phyloP scores from a whole-genome alignment of 1,140 invertebrate species.

The Heliothis subflexa region DNA sequence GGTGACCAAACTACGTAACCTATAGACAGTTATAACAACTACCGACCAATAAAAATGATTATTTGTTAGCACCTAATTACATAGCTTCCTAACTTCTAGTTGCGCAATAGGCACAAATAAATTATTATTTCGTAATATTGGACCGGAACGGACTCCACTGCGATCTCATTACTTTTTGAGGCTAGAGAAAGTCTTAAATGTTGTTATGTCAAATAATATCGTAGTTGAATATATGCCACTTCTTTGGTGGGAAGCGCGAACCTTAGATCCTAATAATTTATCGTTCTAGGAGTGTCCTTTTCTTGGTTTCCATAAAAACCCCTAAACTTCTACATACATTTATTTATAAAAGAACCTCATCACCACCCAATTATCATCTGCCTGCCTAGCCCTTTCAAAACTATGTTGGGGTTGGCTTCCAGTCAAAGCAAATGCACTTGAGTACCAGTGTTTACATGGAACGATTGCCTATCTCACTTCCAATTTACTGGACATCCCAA shows the following conservation, averaged over 20 bases:
- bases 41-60: background rate
- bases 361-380: no score
- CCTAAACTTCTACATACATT: no score
- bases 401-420: no score
- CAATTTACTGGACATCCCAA: no score
- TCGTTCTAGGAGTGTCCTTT: background rate
- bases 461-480: no score
- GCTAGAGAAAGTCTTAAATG: conserved; percentile 14
- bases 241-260: no score
- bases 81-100: background rate
- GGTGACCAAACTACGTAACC: background rate
- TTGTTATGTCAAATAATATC: conserved; percentile 6
- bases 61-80: conserved; percentile 4
- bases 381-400: no score
- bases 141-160: conserved; percentile 13
- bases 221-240: background rate
- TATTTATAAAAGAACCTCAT: no score
- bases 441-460: no score
- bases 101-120: conserved; percentile 22
- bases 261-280: background rate
- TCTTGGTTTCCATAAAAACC: no score
- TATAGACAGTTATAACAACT: background rate
- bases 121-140: conserved; percentile 25
- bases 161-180: conserved; percentile 20
- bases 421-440: no score